Percentiles rank a stretch among this genome's conserved stretches.
These are phyloP conservation scores for Progne subis DNA, from an alignment of 2,113 vertebrate genomes.

Conservation along the genomic window DNA sequence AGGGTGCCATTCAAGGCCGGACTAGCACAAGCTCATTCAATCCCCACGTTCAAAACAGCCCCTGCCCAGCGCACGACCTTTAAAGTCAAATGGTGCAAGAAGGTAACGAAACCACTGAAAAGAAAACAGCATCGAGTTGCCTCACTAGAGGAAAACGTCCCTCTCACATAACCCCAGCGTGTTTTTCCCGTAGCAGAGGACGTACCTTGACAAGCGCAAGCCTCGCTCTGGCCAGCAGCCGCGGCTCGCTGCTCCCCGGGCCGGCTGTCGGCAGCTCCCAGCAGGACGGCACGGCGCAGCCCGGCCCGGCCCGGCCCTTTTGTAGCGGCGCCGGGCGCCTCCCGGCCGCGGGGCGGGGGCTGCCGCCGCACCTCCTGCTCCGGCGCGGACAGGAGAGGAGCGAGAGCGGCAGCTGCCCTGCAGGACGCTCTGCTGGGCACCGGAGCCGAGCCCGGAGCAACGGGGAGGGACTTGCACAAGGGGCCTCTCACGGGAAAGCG, in stretches of 20 bases:
- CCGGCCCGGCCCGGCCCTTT: not conserved
- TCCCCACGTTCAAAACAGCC: not conserved
- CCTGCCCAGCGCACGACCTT: not conserved
- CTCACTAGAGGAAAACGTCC: fast-evolving
- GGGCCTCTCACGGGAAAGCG: not conserved
- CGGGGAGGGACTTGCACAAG: not conserved
- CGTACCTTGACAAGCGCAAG: not conserved
- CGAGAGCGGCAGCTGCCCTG: too few relatives aligned
- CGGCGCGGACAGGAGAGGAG: fast-evolving
- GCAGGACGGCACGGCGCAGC: fast-evolving
- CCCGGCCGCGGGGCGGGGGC: not conserved
- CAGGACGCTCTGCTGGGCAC: not conserved
- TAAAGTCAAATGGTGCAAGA: fast-evolving
- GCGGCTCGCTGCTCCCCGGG: fast-evolving
- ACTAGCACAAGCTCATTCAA: not conserved
- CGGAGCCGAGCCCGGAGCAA: fast-evolving
- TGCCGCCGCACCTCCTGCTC: not conserved
- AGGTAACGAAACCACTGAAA: fast-evolving
- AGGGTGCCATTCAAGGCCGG: not conserved
- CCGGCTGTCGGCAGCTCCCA: fast-evolving
- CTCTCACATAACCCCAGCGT: fast-evolving
- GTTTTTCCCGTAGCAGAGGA: not conserved
- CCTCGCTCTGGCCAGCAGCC: fast-evolving
- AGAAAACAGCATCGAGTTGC: not conserved
- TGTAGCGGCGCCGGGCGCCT: not conserved